A percentile compares a stretch with the other conserved stretches of the same genome.
phyloP scores from a whole-genome alignment of 2,888 invertebrate genomes.

The Clusia tigrina region DNA sequence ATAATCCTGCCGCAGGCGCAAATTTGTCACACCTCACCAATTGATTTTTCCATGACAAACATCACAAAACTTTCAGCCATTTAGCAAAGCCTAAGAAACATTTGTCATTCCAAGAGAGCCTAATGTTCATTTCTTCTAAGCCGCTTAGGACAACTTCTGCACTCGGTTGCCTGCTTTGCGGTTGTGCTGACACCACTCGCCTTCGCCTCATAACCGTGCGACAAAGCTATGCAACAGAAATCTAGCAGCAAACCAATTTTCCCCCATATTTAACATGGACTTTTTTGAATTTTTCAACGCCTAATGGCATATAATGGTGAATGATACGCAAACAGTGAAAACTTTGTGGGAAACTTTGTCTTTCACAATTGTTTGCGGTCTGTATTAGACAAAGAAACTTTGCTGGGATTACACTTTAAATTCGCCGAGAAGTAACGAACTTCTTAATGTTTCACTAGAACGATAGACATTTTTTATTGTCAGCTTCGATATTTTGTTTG shows the following conservation, averaged over 20 bases:
- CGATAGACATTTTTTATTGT: too few relatives aligned
- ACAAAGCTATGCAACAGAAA: too few relatives aligned
- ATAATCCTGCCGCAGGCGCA: neutral
- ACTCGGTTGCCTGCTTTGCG: too few relatives aligned
- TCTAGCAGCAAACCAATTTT: too few relatives aligned
- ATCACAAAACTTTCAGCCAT: neutral
- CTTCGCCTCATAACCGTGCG: neutral
- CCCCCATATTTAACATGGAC: neutral
- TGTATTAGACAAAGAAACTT: slow-evolving; percentile 6
- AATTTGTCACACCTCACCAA: slow-evolving; percentile 20
- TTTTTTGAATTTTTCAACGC: neutral
- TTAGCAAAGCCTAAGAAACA: too few relatives aligned
- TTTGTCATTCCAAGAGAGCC: too few relatives aligned
- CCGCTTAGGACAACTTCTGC: too few relatives aligned
- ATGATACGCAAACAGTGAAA: neutral
- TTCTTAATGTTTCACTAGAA: too few relatives aligned
- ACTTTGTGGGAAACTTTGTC: neutral
- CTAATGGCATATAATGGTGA: neutral
- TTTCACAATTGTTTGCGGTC: neutral
- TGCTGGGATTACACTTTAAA: too few relatives aligned
- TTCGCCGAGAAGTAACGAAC: too few relatives aligned
- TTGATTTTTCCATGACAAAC: slow-evolving; percentile 8
- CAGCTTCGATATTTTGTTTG: too few relatives aligned
- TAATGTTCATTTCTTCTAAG: too few relatives aligned
- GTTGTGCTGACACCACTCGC: slow-evolving; percentile 2